Base-by-base conservation (phyloP, 2,888 invertebrate genomes). In the Chloroclysta siterata region DNA sequence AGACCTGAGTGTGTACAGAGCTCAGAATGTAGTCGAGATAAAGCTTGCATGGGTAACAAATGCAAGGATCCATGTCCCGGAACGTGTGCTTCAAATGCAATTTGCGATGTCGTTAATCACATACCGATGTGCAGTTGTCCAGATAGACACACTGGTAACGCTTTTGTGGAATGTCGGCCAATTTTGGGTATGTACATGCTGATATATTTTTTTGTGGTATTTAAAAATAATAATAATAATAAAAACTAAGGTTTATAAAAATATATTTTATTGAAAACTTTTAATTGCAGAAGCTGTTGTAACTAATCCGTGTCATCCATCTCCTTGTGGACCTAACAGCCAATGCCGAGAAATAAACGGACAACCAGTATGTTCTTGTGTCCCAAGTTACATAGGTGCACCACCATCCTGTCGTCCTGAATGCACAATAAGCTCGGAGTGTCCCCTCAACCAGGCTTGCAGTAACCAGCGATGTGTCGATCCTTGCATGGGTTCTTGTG, bases 1-100 rank as follows among this genome's bases (percentile, higher is more conserved):
- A 94, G 96, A 67, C 97, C 97, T 1, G 97, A 97, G 88, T 97
- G 97, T 84, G 94, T 96, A 13, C 92, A 96, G 36, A 97, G 95
- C 78, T 93, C 93, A 5, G 97, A 97, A 73, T 97, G 97, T 81
- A 87, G 95, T 7, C 94, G 95, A 54, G 91, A 95, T 77, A 94
- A 94, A 79, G 95, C 97, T 52, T 97, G 97, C 75, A 93, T 96
- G 7, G 93, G 93, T 76, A 96, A 95, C 78, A 96, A 97, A 85
- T 97, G 97, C 78, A 84, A 87, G 66, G 95, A 97, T 86, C 97
- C 97, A 60, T 97, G 97, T 76, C 94, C 95, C 5, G 96, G 95
- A 66, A 96, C 96, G 36, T 97, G 97, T 80, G 97, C 97, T 0
- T 79, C 91, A 55, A 96, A 95, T 76, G 97, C 97, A 1, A 80